Evolutionary conservation across 2,888 invertebrate species (phyloP).

Genomic region (Netelia inedita): DNA sequence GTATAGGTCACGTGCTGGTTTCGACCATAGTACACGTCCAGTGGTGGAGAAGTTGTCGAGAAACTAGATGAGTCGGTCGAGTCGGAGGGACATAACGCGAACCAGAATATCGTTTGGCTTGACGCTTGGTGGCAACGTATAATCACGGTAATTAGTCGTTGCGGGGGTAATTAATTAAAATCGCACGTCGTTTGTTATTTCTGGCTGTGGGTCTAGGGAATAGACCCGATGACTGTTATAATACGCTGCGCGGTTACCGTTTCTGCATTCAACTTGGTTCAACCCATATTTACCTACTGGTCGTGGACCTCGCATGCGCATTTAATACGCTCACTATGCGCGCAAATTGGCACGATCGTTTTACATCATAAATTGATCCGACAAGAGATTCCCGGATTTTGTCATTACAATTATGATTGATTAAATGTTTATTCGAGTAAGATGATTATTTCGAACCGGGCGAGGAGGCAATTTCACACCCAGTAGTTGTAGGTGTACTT

Average conservation of each 20-base stretch:
- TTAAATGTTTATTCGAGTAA: no score
- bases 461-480: no score
- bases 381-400: no score
- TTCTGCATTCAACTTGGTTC: conserved; percentile 29
- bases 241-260: conserved; percentile 50
- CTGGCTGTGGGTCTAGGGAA: conserved; percentile 62
- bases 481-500: neutral
- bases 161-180: conserved; percentile 81
- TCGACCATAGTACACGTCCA: neutral
- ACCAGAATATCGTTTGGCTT: conserved; percentile 43
- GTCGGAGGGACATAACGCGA: conserved; percentile 30
- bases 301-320: neutral
- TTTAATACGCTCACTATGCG: conserved; percentile 9
- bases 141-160: conserved; percentile 81
- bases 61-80: conserved; percentile 36
- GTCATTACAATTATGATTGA: no score
- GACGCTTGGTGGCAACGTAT: conserved; percentile 79
- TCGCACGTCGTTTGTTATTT: conserved; percentile 82
- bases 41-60: conserved; percentile 40
- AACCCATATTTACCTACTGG: conserved; percentile 26
- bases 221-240: conserved; percentile 60
- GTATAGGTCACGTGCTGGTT: conserved; percentile 1
- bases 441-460: no score
- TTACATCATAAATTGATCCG: neutral
- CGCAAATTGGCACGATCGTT: conserved; percentile 30